Evolutionary conservation across 2,113 vertebrate genomes (phyloP).

Genomic region (Mandrillus leucophaeus): DNA sequence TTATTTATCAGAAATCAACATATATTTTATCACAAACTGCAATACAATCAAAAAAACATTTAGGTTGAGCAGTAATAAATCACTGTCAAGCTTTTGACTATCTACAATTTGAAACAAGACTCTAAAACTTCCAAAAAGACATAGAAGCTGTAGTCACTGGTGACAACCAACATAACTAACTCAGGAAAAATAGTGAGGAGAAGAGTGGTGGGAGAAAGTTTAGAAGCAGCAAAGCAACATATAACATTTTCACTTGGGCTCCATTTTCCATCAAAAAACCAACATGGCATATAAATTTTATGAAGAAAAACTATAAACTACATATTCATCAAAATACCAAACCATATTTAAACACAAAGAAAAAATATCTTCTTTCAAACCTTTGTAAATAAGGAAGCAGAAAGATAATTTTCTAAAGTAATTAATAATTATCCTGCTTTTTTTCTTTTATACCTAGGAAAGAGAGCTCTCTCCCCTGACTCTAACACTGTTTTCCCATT

Average conservation of each 20-base stretch:
- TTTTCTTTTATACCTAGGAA: background rate
- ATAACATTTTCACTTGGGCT: constrained; percentile 57
- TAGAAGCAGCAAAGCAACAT: constrained; percentile 27
- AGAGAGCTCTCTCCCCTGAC: background rate
- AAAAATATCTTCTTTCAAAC: background rate
- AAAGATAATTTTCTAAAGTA: constrained; percentile 7
- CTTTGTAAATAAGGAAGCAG: background rate
- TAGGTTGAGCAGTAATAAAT: constrained; percentile 58
- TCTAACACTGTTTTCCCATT: background rate
- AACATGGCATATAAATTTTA: constrained; percentile 7
- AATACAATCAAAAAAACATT: constrained; percentile 62
- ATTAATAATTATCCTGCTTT: background rate
- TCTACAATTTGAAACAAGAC: constrained; percentile 68
- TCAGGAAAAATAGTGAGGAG: constrained; percentile 46
- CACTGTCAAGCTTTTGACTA: constrained; percentile 55
- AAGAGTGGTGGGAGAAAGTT: background rate
- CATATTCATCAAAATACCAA: background rate
- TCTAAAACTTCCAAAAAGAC: constrained; percentile 78
- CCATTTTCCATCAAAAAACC: constrained; percentile 40
- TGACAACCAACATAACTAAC: constrained; percentile 72
- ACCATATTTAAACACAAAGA: constrained; percentile 10
- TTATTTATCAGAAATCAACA: constrained; percentile 78
- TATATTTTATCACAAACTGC: constrained; percentile 61
- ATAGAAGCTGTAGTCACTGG: constrained; percentile 56
- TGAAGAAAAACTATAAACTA: constrained; percentile 40